Base-by-base conservation (phyloP, 1,140 invertebrate genomes). In the Drosophila prosaltans region DNA sequence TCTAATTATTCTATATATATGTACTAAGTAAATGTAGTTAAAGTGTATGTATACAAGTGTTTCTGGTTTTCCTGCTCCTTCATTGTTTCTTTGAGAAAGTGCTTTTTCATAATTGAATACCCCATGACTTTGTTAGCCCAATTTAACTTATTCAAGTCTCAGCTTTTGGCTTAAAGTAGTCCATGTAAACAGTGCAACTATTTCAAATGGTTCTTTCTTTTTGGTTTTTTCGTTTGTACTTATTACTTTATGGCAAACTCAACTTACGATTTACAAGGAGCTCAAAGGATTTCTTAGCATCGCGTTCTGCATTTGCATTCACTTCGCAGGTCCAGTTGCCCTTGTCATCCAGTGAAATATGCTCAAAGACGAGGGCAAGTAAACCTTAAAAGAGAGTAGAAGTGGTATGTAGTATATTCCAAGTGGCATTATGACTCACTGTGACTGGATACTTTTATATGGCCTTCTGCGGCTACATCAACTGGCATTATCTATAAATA, bases 201-300 rank as follows among this genome's bases (percentile, higher is more conserved):
- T 63, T 59, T 70, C 58, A 55, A 16, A 2, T 6, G 24, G 40
- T 65, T 55, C 61, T 36, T 61, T 65, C 6, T 36, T 30, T 30
- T 30, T 30, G 2, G 2, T 30, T 36, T 21, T 45, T 43, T 39
- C 10, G 30, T 58, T 58, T 65, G 26, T 39, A 43, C 24, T 57
- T 26, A 24, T 57, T 48, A 41, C 36, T 16, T 26, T 57, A 39
- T 43, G 55, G 24, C 60, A 40, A 62, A 66, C 57, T 75, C 66
- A 63, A 92, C 92, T 88, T 92, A 93, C 92, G 92, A 84, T 92
- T 91, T 63, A 93, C 91, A 70, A 92, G 90, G 39, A 93, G 88
- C 72, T 92, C 92, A 81, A 93, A 92, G 66, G 89, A 92, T 65
- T 81, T 88, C 64, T 68, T 74, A 43, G 78, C 69, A 58, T 83